phyloP scores from a whole-genome alignment of 35 echinoderm and acorn worm genomes.

The Diadema setosum region DNA sequence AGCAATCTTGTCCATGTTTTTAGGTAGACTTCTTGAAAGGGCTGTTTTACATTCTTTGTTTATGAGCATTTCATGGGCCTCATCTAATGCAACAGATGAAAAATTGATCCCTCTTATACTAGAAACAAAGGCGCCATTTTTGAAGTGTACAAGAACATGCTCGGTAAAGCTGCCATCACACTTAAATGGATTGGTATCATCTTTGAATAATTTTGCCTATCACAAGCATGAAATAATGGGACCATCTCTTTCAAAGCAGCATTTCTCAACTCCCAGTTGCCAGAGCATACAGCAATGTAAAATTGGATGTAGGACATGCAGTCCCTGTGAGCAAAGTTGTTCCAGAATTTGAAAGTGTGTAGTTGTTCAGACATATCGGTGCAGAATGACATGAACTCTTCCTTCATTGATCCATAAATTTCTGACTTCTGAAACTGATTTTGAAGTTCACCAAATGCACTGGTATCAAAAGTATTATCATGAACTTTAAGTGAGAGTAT shows the following conservation, averaged over 20 bases:
- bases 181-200: slow-evolving; percentile 61
- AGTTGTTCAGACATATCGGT: neutral
- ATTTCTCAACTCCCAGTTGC: slow-evolving; percentile 46
- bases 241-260: slow-evolving; percentile 60
- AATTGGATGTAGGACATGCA: slow-evolving; percentile 46
- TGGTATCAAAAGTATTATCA: slow-evolving; percentile 10
- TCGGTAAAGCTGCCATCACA: slow-evolving; percentile 36
- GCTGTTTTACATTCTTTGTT: slow-evolving; percentile 65
- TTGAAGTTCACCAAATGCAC: neutral
- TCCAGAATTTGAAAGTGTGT: slow-evolving; percentile 54
- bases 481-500: neutral
- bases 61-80: slow-evolving; percentile 71
- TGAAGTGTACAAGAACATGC: slow-evolving; percentile 41
- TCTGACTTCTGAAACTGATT: neutral
- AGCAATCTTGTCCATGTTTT: slow-evolving; percentile 31
- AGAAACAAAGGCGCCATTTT: slow-evolving; percentile 59
- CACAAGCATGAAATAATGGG: slow-evolving; percentile 67
- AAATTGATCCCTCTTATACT: slow-evolving; percentile 37
- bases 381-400: slow-evolving; percentile 1
- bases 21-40: neutral
- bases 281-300: slow-evolving; percentile 26
- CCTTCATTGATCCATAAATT: neutral
- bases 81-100: slow-evolving; percentile 55
- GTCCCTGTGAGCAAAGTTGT: slow-evolving; percentile 11
- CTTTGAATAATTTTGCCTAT: slow-evolving; percentile 60